Conservation (phyloP, 2,888 invertebrate genomes). For the Plebejus anna region DNA sequence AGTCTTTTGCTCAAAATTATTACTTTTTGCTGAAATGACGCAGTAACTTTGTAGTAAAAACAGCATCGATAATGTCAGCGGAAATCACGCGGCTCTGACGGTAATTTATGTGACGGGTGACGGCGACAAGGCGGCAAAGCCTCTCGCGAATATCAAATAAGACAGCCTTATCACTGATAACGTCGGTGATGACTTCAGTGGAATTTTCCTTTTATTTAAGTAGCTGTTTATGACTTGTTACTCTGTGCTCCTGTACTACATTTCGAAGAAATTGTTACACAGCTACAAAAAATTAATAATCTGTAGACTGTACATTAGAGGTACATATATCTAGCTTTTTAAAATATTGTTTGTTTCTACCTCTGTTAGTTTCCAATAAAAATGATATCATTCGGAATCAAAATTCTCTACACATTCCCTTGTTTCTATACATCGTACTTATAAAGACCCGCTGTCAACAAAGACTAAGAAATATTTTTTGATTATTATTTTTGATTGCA, state of each 20-base stretch:
- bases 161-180: constrained; percentile 43
- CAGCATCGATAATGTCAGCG: constrained; percentile 31
- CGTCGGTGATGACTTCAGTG: constrained; percentile 41
- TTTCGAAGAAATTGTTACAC: background rate
- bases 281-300: background rate
- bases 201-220: constrained; percentile 55
- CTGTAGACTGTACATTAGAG: no score
- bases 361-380: background rate
- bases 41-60: background rate
- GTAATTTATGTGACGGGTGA: constrained; percentile 43
- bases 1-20: background rate
- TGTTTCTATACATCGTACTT: background rate
- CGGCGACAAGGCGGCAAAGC: constrained; percentile 36
- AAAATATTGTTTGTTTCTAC: background rate
- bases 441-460: background rate
- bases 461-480: constrained; percentile 35
- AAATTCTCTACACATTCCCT: background rate
- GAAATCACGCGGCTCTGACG: constrained; percentile 43
- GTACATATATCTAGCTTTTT: background rate
- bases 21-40: background rate
- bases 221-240: constrained; percentile 10
- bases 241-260: background rate
- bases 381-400: background rate
- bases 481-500: constrained; percentile 44
- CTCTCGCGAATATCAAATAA: constrained; percentile 43